Percentiles rank a stretch among this genome's conserved stretches.
Conservation (phyloP, 2,113 vertebrate species). For the Apeltes quadracus region DNA sequence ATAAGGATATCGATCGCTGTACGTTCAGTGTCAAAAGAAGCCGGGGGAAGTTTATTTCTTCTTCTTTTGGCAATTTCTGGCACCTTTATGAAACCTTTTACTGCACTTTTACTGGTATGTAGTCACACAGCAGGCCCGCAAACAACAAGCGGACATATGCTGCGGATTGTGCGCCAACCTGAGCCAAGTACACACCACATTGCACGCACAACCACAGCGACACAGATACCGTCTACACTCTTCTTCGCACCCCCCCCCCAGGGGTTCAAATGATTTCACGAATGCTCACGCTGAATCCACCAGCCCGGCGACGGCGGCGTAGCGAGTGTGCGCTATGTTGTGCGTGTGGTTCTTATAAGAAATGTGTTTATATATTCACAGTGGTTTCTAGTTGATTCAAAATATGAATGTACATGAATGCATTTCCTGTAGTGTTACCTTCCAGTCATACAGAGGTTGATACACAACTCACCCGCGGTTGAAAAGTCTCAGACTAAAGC, state of each 20-base stretch:
- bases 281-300: conserved; percentile 60
- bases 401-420: not conserved
- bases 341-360: not conserved
- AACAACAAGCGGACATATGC: conserved; percentile 32
- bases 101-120: conserved; percentile 9
- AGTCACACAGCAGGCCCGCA: not conserved
- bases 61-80: conserved; percentile 35
- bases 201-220: conserved; percentile 5
- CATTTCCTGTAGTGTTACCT: not conserved
- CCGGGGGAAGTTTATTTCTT: conserved; percentile 31
- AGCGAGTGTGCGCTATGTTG: conserved; percentile 10
- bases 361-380: not conserved
- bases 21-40: conserved; percentile 43
- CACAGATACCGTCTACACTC: conserved; percentile 1
- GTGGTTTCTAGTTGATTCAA: conserved; percentile 6
- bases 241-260: conserved; percentile 30
- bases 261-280: conserved; percentile 58
- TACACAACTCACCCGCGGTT: not conserved
- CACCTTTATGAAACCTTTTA: not conserved
- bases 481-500: not conserved
- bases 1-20: conserved; percentile 59
- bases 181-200: conserved; percentile 21
- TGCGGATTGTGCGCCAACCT: conserved; percentile 13
- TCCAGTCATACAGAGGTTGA: not conserved
- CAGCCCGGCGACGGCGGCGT: conserved; percentile 47